Evolutionary conservation across 2,797 vertebrate species (phyloP).

Genomic region (Cossypha niveicapilla): DNA sequence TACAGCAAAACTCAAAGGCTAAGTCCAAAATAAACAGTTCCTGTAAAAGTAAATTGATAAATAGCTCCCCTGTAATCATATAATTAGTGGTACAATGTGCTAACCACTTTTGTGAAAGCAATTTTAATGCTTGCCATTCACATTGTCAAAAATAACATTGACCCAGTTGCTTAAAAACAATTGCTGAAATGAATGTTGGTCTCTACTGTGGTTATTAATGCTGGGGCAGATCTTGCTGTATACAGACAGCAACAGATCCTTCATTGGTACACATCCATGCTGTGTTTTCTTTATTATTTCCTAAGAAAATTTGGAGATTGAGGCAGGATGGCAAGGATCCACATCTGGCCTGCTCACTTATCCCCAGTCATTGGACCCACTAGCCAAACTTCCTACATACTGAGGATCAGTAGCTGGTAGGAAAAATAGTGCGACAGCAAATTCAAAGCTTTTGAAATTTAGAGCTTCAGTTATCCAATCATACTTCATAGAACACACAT

Average conservation of each 20-base stretch:
- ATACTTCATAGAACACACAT: not conserved
- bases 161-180: slow-evolving; percentile 39
- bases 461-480: not conserved
- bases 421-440: not conserved
- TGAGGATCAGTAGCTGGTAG: not conserved
- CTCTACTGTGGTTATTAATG: not conserved
- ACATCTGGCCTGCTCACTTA: not conserved
- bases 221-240: not conserved
- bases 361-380: not conserved
- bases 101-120: slow-evolving; percentile 54
- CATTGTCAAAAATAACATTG: slow-evolving; percentile 40
- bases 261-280: not conserved
- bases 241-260: not conserved
- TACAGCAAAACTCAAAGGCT: slow-evolving; percentile 42
- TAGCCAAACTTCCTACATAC: not conserved
- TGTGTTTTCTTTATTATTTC: not conserved
- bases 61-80: slow-evolving; percentile 46
- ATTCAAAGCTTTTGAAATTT: not conserved
- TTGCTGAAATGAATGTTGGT: not conserved
- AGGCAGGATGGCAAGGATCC: not conserved
- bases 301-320: not conserved
- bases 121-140: slow-evolving; percentile 36
- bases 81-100: slow-evolving; percentile 61
- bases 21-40: slow-evolving; percentile 64
- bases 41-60: slow-evolving; percentile 57